Evolutionary conservation across 2,797 vertebrate genomes (phyloP).

Genomic region (Tokudaia tokunoshimensis): DNA sequence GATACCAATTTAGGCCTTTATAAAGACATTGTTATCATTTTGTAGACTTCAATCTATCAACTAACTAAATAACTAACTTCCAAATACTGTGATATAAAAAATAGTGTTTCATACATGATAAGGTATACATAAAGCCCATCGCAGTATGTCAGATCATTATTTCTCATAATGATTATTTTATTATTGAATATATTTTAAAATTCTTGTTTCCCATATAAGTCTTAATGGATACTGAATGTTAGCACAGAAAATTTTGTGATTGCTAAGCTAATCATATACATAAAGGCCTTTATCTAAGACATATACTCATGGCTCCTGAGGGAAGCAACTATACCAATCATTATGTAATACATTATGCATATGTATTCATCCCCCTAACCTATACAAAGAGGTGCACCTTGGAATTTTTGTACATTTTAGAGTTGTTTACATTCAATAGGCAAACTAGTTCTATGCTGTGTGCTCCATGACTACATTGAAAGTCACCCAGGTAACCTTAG

Average conservation of each 20-base stretch:
- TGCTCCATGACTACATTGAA: neutral
- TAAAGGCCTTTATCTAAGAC: neutral
- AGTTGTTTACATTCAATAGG: neutral
- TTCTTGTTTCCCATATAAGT: neutral
- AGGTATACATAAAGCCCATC: neutral
- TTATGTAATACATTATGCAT: neutral
- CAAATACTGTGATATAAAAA: neutral
- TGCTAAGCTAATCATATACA: neutral
- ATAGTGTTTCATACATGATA: neutral
- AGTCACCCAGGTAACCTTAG: neutral
- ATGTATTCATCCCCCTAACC: neutral
- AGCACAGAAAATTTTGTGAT: neutral
- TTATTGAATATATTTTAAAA: slow-evolving; percentile 6
- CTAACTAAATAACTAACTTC: neutral
- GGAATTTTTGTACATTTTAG: neutral
- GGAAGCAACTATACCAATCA: neutral
- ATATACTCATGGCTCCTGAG: neutral
- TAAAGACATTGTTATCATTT: neutral
- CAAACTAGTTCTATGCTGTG: neutral
- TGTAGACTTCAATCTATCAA: neutral
- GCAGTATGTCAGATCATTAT: neutral
- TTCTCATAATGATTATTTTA: neutral
- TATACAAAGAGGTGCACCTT: neutral
- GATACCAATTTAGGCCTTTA: neutral
- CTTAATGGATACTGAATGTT: neutral